phyloP scores from a whole-genome alignment of 1,140 invertebrate genomes.

The Dinoponera quadriceps region DNA sequence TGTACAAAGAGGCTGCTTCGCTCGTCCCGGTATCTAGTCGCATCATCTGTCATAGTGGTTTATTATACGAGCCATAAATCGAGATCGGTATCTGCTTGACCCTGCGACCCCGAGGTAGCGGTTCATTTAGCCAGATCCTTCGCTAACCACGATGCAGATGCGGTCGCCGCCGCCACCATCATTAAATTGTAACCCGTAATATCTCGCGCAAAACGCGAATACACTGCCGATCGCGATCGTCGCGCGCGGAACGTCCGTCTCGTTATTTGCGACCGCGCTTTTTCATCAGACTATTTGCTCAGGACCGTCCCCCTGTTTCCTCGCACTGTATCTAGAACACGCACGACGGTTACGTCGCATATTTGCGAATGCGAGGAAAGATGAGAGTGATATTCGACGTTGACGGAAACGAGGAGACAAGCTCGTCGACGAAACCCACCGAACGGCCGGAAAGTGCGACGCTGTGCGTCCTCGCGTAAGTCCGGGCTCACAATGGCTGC shows the following conservation, averaged over 20 bases:
- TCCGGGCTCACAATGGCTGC: too few species aligned
- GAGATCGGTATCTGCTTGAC: constrained; percentile 78
- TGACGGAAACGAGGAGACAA: neutral
- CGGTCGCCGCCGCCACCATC: constrained; percentile 3
- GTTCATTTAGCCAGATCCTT: constrained; percentile 63
- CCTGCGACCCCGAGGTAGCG: constrained; percentile 74
- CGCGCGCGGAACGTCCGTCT: constrained; percentile 17
- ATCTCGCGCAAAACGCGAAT: constrained; percentile 37
- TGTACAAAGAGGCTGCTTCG: neutral
- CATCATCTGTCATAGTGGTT: constrained; percentile 53
- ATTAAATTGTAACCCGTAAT: constrained; percentile 69
- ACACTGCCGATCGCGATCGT: neutral
- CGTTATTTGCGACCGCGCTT: constrained; percentile 13
- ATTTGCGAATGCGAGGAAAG: neutral
- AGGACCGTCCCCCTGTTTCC: neutral
- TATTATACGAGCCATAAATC: constrained; percentile 73
- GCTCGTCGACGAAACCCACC: neutral
- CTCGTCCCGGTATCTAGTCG: constrained; percentile 16
- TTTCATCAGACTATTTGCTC: neutral
- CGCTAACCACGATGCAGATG: neutral
- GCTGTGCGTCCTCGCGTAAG: too few species aligned
- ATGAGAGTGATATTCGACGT: neutral
- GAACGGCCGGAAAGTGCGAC: neutral
- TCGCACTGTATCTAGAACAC: neutral
- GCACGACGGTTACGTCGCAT: neutral